Evolutionary conservation across 2,888 invertebrate species (phyloP).

Genomic region (Drosophila leonis): DNA sequence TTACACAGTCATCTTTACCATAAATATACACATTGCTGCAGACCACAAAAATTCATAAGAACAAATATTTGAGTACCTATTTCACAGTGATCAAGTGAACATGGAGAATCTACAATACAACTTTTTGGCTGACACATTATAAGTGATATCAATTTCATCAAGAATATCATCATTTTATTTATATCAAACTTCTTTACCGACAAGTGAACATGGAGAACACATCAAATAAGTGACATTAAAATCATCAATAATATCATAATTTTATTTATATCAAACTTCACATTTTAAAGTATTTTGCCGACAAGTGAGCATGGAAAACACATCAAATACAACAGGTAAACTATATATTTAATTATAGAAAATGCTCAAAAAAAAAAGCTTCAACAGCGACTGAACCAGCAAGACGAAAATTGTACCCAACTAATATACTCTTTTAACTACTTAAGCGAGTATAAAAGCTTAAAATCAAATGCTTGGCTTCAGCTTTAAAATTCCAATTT

Average conservation of each 20-base stretch:
- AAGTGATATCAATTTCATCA: background rate
- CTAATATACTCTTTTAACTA: background rate
- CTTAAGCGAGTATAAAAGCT: background rate
- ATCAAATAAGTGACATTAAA: background rate
- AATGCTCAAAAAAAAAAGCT: background rate
- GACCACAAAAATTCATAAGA: background rate
- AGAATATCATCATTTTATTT: background rate
- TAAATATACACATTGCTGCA: background rate
- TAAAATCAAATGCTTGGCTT: background rate
- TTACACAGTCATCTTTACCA: constrained; percentile 5
- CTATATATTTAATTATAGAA: background rate
- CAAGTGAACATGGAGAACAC: background rate
- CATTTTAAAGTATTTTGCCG: too few relatives aligned
- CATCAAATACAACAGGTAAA: background rate
- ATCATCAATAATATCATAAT: background rate
- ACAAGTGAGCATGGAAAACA: background rate
- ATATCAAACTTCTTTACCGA: background rate
- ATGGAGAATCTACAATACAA: background rate
- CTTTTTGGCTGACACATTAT: background rate
- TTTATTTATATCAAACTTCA: background rate
- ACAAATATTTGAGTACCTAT: background rate
- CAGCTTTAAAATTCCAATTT: background rate
- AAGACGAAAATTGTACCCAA: background rate
- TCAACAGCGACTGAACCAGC: background rate
- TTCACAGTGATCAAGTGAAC: background rate